Base-by-base conservation (phyloP, 2,888 invertebrate species). In the Agonopterix subpropinquella region DNA sequence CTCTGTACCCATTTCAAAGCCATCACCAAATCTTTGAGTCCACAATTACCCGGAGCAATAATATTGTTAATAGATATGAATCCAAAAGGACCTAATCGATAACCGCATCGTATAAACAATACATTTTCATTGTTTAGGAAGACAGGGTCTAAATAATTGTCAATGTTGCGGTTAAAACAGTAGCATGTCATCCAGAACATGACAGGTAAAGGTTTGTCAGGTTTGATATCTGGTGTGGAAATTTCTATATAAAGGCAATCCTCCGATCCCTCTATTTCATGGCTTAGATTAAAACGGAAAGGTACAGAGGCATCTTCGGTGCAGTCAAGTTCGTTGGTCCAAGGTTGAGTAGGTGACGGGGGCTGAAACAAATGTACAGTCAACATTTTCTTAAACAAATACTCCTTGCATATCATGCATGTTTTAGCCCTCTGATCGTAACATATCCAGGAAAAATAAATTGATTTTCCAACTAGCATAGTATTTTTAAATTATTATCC, bases 171-270 rank as follows among this genome's bases (percentile, higher is more conserved):
- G 28, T 67, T 48, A 59, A 77, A 89, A 28, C 64, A 68, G 53
- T 67, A 86, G 45, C 82, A 73, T 50, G 89, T 87, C 47, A 89
- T 79, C 81, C 85, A 89, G 53, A 90, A 85, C 85, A 90, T 85
- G 2, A 90, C 89, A 28, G 90, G 89, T 58, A 82, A 60, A 11
- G 64, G 75, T 55, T 84, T 70, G 1, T 70, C 62, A 4, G 80
- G 72, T 39, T 70, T 65, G 8, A 80, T 55, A 52, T 63, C 73
- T 53, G 80, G 79, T 36, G 80, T 75, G 35, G 69, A 70, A 10
- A 89, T 62, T 58, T 87, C 82, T 41, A 89, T 64, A 52, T 84
- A 86, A 0, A 89, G 73, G 55, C 89, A 89, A 58, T 89, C 89
- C 69, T 89, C 89, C 36, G 78, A 72, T 39, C 86, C 84, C 41